These are phyloP conservation scores for Reinhardtius hippoglossoides DNA, from an alignment of 2,113 vertebrate genomes.

Conservation along the genomic window DNA sequence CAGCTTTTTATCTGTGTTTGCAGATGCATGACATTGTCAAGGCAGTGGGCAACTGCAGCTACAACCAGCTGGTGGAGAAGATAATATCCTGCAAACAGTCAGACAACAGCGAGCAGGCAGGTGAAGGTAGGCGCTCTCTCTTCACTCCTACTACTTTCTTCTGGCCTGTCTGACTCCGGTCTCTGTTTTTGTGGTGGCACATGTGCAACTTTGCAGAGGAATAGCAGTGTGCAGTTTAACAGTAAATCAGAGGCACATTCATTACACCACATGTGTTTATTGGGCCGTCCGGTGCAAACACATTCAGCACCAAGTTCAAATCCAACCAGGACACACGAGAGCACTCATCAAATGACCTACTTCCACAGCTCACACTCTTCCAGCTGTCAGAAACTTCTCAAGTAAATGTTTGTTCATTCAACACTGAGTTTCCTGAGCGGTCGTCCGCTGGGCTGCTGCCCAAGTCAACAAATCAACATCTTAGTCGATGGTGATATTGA, in stretches of 20 bases:
- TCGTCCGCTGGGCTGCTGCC: conserved; percentile 13
- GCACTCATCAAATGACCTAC: conserved; percentile 46
- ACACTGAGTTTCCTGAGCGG: conserved; percentile 38
- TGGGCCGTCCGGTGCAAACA: background rate
- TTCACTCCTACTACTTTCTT: background rate
- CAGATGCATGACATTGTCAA: conserved; percentile 95
- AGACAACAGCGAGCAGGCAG: conserved; percentile 93
- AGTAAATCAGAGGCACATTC: too few species aligned
- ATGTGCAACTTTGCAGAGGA: too few species aligned
- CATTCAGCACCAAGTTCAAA: background rate
- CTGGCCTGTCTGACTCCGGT: conserved; percentile 9
- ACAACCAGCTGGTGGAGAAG: conserved; percentile 99
- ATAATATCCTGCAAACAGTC: conserved; percentile 99
- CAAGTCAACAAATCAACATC: conserved; percentile 14
- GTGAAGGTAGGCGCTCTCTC: conserved; percentile 88
- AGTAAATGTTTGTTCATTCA: conserved; percentile 49
- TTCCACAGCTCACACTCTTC: conserved; percentile 22
- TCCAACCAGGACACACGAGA: background rate
- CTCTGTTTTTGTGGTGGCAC: too few species aligned
- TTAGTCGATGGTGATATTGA: background rate
- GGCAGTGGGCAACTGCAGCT: conserved; percentile 98
- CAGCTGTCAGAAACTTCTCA: conserved; percentile 35
- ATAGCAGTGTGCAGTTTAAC: too few species aligned
- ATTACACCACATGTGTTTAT: too few species aligned
- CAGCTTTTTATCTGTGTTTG: conserved; percentile 52